phyloP scores from a whole-genome alignment of 2,797 vertebrate genomes.

The Myoxocephalus aenaeus region DNA sequence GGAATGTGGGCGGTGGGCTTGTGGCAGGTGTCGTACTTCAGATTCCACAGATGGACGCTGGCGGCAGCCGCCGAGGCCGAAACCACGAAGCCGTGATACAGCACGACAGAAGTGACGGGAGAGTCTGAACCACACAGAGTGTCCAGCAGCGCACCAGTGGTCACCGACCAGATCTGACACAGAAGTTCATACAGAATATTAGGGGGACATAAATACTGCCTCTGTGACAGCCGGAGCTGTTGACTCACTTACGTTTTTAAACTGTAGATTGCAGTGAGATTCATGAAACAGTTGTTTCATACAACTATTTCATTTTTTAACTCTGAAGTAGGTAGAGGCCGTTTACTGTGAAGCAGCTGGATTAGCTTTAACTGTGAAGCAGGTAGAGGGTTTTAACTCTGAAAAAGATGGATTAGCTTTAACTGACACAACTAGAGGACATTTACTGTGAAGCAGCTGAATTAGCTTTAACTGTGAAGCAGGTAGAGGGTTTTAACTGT shows the following conservation, averaged over 20 bases:
- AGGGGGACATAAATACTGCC: neutral
- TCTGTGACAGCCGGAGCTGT: neutral
- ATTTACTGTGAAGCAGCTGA: neutral
- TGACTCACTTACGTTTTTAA: neutral
- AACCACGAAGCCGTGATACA: conserved; percentile 69
- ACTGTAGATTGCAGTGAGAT: neutral
- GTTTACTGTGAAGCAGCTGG: neutral
- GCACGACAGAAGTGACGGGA: conserved; percentile 72
- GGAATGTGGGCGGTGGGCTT: conserved; percentile 71
- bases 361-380: neutral
- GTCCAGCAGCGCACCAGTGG: conserved; percentile 81
- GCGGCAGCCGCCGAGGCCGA: conserved; percentile 77
- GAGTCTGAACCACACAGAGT: conserved; percentile 78
- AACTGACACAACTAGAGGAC: too few relatives aligned
- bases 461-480: neutral
- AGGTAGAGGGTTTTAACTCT: too few relatives aligned
- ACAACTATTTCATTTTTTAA: too few relatives aligned
- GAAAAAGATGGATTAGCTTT: too few relatives aligned
- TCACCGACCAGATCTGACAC: conserved; percentile 88
- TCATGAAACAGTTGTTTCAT: neutral
- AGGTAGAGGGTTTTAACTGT: too few relatives aligned
- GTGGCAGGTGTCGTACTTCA: conserved; percentile 70
- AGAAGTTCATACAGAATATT: neutral
- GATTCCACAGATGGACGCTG: conserved; percentile 83
- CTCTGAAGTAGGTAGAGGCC: neutral